Evolutionary conservation across 2,888 invertebrate species (phyloP), one percentile per base, ranked within the genome.

Genomic region (Merodon equestris): DNA sequence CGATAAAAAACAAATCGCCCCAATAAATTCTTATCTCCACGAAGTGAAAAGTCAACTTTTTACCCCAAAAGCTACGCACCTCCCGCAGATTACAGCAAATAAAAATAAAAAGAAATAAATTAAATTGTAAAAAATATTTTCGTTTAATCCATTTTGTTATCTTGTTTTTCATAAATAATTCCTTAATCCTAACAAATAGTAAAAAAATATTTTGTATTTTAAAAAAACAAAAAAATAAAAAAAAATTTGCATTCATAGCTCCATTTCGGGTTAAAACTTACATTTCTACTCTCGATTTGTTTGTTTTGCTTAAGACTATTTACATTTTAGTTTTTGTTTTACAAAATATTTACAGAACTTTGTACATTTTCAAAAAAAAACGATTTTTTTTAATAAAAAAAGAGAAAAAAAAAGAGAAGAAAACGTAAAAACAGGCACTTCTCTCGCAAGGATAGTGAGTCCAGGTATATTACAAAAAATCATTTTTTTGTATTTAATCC

Each of bases 371-470:
- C 44, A 9, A 63, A 27, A 27, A 27, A 68, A 63, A 17, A 14
- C 13, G 7, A 4, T 27, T 27, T 27, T 27, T 27, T 27, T 27
- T 27, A 27, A 27, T 27, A 27, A 27, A 27, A 27, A 27, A 14
- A 18, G 57, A 61, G 13, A 17, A 50, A 50, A 44, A 18, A 44
- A 50, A 17, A 50, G 44, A 50, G n/a, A 50, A 50, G 45, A 56
- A 63, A 56, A 27, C 58, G 51, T 57, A 27, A 27, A 56, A 72
- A 64, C 74, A 79, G 79, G 79, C 79, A 79, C 79, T 73, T 63
- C 48, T 64, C 60, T 79, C 68, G 79, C 79, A 79, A 79, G 79
- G 79, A 79, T 70, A 58, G 64, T 64, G 79, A 79, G 79, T 79
- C 74, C 58, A 64, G 47, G 19, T 48, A 45, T 47, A 4, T 27